phyloP scores from a whole-genome alignment of 2,888 invertebrate species.

The Plagiodera versicolora region DNA sequence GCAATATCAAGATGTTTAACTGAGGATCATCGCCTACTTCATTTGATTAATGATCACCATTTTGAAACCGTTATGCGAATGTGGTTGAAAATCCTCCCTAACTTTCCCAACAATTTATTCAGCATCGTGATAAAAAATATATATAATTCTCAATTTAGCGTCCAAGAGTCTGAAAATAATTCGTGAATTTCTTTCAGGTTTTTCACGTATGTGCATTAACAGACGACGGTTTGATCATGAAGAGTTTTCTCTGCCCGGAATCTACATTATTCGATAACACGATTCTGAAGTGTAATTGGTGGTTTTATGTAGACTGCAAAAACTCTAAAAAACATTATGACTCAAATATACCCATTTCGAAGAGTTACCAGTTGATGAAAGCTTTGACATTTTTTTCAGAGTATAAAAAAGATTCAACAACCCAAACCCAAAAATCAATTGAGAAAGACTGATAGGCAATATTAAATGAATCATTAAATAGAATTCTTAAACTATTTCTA shows the following conservation, averaged over 20 bases:
- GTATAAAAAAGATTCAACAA: constrained; percentile 66
- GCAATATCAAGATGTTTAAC: too few species aligned
- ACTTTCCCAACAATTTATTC: too few species aligned
- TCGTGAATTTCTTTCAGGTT: constrained; percentile 72
- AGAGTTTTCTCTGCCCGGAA: constrained; percentile 88
- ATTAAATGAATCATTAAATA: constrained; percentile 2
- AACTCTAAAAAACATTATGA: constrained; percentile 79
- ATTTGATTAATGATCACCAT: too few species aligned
- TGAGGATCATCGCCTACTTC: too few species aligned
- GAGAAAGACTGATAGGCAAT: constrained; percentile 31
- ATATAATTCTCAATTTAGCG: too few species aligned
- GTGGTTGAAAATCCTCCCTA: too few species aligned
- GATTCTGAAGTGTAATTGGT: constrained; percentile 91
- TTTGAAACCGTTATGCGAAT: too few species aligned
- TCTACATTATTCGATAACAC: constrained; percentile 90
- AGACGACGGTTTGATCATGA: constrained; percentile 86
- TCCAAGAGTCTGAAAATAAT: too few species aligned
- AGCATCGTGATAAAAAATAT: too few species aligned
- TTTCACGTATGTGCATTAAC: constrained; percentile 90
- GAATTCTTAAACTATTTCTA: constrained; percentile 6
- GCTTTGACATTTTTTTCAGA: constrained; percentile 86
- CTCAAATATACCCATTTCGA: constrained; percentile 87
- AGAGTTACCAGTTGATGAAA: constrained; percentile 90
- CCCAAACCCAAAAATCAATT: constrained; percentile 25
- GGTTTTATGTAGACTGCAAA: constrained; percentile 91